Base-by-base conservation (phyloP, 2,113 vertebrate species). In the Etheostoma cragini region DNA sequence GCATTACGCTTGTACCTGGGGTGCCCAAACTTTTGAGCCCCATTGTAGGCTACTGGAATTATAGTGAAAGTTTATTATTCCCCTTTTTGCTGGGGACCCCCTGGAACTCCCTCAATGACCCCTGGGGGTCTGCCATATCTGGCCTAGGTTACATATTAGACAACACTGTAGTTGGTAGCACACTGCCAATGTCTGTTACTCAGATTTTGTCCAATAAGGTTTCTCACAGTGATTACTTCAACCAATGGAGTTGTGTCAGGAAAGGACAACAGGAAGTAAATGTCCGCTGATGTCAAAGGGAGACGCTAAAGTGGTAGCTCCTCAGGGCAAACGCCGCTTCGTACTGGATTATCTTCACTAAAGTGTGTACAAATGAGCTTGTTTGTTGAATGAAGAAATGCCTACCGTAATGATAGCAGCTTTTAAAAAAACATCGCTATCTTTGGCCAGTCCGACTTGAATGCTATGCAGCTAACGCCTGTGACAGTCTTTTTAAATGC, bases 211-310 rank as follows among this genome's bases (percentile, higher is more conserved):
- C 92, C 91, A 92, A 94, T 92, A 80, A 83, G 21, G 54, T 14
- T 71, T 8, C 47, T 33, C 49, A 0, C 0, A 4, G 5, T 26
- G 30, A 54, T 46, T 10, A 21, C 13, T 10, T 82, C 74, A 77
- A 61, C 94, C 93, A 94, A 95, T 95, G 35, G 54, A 8, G 47
- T 64, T 6, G 21, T 1, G 46, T 7, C 76, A 52, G 76, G 79
- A 84, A 85, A 87, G 61, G 72, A 90, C 76, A 92, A 91, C 92
- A 91, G 94, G 94, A 95, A 94, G 89, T 87, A 22, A 66, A 52
- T 74, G 50, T 13, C 50, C 42, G 80, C 45, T 7, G 38, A 42
- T 72, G 57, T 79, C 46, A 65, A 30, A 79, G 58, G 6, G 45
- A 57, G 64, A 63, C 21, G 60, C 47, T 58, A 56, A 81, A 66